phyloP scores from a whole-genome alignment of 2,113 vertebrate genomes.

The Dissostichus mawsoni region DNA sequence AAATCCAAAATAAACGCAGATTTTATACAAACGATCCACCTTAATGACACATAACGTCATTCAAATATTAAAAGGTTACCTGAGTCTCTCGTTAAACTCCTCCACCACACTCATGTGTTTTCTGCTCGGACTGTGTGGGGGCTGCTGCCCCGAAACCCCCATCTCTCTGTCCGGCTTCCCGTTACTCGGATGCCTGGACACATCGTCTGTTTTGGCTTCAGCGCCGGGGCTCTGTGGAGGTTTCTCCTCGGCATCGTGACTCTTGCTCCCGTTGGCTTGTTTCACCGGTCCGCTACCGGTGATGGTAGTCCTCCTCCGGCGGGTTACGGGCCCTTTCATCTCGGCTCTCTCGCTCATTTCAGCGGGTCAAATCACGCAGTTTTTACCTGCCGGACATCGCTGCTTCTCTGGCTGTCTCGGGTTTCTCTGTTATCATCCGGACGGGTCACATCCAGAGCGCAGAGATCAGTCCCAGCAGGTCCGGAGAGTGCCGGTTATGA shows the following conservation, averaged over 20 bases:
- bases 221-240: conserved; percentile 20
- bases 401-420: not conserved
- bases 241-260: conserved; percentile 46
- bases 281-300: conserved; percentile 53
- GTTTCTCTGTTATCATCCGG: not conserved
- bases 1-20: too few relatives aligned
- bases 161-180: conserved; percentile 42
- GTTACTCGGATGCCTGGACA: conserved; percentile 12
- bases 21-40: not conserved
- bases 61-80: conserved; percentile 59
- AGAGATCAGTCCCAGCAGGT: not conserved
- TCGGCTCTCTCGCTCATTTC: conserved; percentile 81
- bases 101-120: conserved; percentile 68
- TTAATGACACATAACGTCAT: not conserved
- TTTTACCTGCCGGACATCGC: conserved; percentile 52
- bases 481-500: not conserved
- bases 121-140: conserved; percentile 18
- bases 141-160: conserved; percentile 26
- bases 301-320: conserved; percentile 80
- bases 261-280: conserved; percentile 71
- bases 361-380: conserved; percentile 17
- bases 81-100: conserved; percentile 71
- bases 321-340: conserved; percentile 65
- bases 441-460: not conserved
- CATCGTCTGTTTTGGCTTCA: conserved; percentile 43